A percentile compares a stretch with the other conserved stretches of the same genome.
phyloP scores from a whole-genome alignment of 2,888 invertebrate species.

The Eustalomyia histrio region DNA sequence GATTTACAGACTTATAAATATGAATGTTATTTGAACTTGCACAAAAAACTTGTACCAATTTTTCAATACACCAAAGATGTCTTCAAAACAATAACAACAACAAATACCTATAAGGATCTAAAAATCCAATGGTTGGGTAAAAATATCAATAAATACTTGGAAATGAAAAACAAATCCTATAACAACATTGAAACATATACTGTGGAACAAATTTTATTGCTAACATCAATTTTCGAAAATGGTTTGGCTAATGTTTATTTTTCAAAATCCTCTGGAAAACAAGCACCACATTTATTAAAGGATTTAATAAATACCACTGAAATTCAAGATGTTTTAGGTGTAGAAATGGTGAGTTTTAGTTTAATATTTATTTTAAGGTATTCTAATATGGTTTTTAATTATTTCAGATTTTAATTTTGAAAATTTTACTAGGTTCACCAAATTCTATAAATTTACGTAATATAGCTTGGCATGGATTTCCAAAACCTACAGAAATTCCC shows the following conservation, averaged over 20 bases:
- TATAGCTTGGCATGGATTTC: conserved; percentile 82
- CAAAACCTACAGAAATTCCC: conserved; percentile 77
- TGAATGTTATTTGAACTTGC: conserved; percentile 51
- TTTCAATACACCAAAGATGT: conserved; percentile 33
- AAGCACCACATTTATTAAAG: conserved; percentile 79
- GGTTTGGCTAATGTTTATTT: conserved; percentile 72
- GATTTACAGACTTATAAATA: conserved; percentile 56
- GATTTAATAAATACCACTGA: conserved; percentile 79
- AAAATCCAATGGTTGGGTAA: conserved; percentile 61
- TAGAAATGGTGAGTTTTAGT: conserved; percentile 73
- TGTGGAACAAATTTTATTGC: conserved; percentile 69
- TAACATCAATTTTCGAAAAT: conserved; percentile 72
- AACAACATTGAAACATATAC: conserved; percentile 25
- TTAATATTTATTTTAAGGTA: not conserved
- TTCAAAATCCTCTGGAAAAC: conserved; percentile 60
- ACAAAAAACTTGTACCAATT: conserved; percentile 47
- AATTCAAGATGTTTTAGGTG: conserved; percentile 75
- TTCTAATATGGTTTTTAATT: not conserved
- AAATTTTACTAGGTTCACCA: conserved; percentile 80
- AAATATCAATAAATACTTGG: conserved; percentile 34
- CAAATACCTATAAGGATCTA: not conserved
- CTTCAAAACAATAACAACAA: not conserved
- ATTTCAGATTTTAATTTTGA: conserved; percentile 76
- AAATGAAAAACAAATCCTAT: not conserved
- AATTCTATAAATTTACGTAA: conserved; percentile 81